Conservation (phyloP, 2,797 vertebrate species). For the Falco novaeseelandiae region DNA sequence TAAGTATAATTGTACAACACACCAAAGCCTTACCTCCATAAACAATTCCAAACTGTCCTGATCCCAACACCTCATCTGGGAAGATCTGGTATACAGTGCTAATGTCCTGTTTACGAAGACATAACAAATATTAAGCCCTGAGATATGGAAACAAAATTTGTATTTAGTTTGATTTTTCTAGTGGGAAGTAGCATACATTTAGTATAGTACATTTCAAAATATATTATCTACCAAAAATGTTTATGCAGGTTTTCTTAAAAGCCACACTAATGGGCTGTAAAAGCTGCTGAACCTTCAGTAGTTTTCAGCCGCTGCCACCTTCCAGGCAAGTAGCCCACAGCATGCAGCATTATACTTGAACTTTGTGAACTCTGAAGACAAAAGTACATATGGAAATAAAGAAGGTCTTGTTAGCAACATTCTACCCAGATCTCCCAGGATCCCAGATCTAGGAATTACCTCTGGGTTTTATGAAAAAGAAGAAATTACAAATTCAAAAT, state of each 20-base stretch:
- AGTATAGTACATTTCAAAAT: not conserved
- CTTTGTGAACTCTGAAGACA: not conserved
- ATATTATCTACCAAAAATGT: not conserved
- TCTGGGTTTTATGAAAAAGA: not conserved
- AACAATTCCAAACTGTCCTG: conserved; percentile 97
- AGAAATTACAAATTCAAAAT: not conserved
- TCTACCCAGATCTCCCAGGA: not conserved
- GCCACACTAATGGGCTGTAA: not conserved
- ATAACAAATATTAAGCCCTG: conserved; percentile 10
- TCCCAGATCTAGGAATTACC: not conserved
- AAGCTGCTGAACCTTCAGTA: not conserved
- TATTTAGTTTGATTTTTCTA: not conserved
- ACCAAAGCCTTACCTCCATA: conserved; percentile 88
- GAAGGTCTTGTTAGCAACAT: not conserved
- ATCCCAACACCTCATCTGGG: conserved; percentile 95
- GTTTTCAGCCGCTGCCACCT: not conserved
- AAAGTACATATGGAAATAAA: not conserved
- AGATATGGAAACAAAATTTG: not conserved
- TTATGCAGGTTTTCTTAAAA: not conserved
- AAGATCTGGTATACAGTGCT: conserved; percentile 98
- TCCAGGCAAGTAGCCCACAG: not conserved
- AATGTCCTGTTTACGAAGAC: conserved; percentile 85
- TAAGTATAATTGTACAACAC: not conserved
- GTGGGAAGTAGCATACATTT: not conserved
- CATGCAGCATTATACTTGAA: not conserved